These are phyloP conservation scores for Neogale vison DNA, from an alignment of 2,113 vertebrate species.

Conservation along the genomic window DNA sequence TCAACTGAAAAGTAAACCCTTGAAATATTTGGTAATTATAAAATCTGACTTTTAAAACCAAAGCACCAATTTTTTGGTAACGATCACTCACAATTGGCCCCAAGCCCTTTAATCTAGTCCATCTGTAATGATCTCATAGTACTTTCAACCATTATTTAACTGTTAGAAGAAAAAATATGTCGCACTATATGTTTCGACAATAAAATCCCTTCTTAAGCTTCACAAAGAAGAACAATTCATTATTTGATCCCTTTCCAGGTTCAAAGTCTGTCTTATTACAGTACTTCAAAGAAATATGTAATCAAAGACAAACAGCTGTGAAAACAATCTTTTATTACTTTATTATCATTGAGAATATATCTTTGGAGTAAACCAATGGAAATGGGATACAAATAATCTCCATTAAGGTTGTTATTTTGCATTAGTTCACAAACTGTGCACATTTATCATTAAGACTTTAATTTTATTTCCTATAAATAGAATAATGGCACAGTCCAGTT, in stretches of 20 bases:
- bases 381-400: slow-evolving; percentile 85
- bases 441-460: slow-evolving; percentile 76
- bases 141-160: slow-evolving; percentile 92
- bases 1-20: slow-evolving; percentile 77
- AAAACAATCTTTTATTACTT: slow-evolving; percentile 99
- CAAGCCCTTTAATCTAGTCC: slow-evolving; percentile 89
- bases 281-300: slow-evolving; percentile 98
- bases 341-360: slow-evolving; percentile 97
- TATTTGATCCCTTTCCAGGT: slow-evolving; percentile 99
- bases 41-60: slow-evolving; percentile 74
- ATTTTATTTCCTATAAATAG: slow-evolving; percentile 59
- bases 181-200: slow-evolving; percentile 97
- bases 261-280: slow-evolving; percentile 98
- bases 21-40: slow-evolving; percentile 83
- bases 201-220: slow-evolving; percentile 97
- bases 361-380: slow-evolving; percentile 92
- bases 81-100: slow-evolving; percentile 85
- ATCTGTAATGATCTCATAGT: slow-evolving; percentile 92
- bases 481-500: neutral
- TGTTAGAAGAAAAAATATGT: slow-evolving; percentile 90
- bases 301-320: slow-evolving; percentile 99
- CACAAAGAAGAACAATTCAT: slow-evolving; percentile 96
- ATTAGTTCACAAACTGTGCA: slow-evolving; percentile 82
- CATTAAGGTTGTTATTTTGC: slow-evolving; percentile 79
- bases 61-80: slow-evolving; percentile 83